These are phyloP conservation scores for Isurus oxyrinchus DNA, from an alignment of 2,113 vertebrate genomes.

Conservation along the genomic window DNA sequence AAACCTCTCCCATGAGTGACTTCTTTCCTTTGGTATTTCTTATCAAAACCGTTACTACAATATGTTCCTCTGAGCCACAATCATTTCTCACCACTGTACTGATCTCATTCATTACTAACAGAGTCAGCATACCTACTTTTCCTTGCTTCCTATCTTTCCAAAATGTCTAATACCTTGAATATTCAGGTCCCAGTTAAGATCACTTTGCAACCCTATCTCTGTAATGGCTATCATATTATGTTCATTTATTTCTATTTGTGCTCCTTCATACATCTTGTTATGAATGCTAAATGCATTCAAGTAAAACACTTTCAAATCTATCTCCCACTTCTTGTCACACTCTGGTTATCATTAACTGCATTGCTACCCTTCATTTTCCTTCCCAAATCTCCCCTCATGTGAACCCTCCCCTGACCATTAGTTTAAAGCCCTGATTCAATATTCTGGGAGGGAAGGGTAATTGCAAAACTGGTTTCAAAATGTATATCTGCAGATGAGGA, in stretches of 20 bases:
- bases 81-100: too few species aligned
- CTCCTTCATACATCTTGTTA: not conserved
- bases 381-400: not conserved
- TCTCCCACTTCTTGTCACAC: not conserved
- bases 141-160: too few species aligned
- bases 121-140: too few species aligned
- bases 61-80: too few species aligned
- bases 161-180: not conserved
- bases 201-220: not conserved
- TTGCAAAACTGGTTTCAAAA: not conserved
- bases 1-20: too few species aligned
- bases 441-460: not conserved
- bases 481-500: not conserved
- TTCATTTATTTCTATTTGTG: not conserved
- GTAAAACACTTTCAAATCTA: not conserved
- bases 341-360: not conserved
- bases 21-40: too few species aligned
- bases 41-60: too few species aligned
- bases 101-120: too few species aligned
- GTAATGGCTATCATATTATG: not conserved
- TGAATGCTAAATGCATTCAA: not conserved
- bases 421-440: not conserved
- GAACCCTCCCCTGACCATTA: not conserved
- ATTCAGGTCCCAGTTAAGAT: not conserved
- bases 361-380: not conserved